Evolutionary conservation across 2,797 vertebrate species (phyloP).

Genomic region (Acrossocheilus fasciatus): DNA sequence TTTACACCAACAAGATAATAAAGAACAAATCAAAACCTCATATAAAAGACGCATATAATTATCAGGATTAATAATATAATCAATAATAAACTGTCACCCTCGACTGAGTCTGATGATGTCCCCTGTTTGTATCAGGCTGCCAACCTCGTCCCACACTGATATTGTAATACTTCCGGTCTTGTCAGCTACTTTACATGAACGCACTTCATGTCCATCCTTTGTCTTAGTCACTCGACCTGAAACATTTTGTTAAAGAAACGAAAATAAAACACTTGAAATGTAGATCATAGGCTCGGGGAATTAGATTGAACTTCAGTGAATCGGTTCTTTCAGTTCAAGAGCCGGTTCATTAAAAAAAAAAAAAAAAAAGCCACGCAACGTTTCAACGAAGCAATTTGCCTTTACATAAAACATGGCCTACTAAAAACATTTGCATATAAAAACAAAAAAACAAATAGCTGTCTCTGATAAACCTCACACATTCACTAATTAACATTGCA

Average conservation of each 20-base stretch:
- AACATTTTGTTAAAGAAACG: conserved; percentile 6
- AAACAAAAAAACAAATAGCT: too few relatives aligned
- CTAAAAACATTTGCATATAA: too few relatives aligned
- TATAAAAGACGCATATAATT: background rate
- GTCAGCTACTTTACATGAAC: conserved; percentile 88
- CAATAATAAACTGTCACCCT: conserved; percentile 72
- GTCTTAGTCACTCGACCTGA: conserved; percentile 88
- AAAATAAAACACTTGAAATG: background rate
- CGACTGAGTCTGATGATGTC: conserved; percentile 86
- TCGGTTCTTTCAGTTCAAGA: background rate
- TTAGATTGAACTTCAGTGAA: background rate
- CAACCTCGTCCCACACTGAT: conserved; percentile 88
- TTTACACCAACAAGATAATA: background rate
- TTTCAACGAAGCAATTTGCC: too few relatives aligned
- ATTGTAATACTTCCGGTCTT: conserved; percentile 87
- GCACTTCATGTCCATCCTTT: conserved; percentile 87
- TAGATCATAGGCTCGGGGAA: background rate
- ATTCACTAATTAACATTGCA: too few relatives aligned
- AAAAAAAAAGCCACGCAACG: too few relatives aligned
- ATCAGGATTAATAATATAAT: background rate
- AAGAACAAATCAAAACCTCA: background rate
- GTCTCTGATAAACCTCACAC: too few relatives aligned
- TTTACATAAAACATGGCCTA: too few relatives aligned
- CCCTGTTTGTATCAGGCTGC: conserved; percentile 84
- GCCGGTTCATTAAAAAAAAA: background rate